Conservation (phyloP, 2,797 vertebrate species). For the Todus mexicanus region DNA sequence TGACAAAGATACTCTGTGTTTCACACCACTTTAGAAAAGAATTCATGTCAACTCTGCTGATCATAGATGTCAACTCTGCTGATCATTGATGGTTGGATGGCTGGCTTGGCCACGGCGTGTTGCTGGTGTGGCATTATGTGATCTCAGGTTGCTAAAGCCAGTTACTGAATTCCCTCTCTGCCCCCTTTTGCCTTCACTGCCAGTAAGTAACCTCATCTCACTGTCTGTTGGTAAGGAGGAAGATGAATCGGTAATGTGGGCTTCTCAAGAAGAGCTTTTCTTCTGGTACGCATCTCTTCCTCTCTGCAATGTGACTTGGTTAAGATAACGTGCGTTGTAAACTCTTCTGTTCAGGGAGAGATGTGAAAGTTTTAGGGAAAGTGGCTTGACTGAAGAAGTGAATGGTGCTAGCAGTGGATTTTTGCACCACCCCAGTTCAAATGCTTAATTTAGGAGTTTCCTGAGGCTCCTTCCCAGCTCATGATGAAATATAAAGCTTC, state of each 20-base stretch:
- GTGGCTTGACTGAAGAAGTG: background rate
- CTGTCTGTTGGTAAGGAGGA: background rate
- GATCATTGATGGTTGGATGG: background rate
- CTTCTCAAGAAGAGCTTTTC: background rate
- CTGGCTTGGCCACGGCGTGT: background rate
- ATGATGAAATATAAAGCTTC: background rate
- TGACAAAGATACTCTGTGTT: background rate
- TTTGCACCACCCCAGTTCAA: background rate
- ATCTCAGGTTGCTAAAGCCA: background rate
- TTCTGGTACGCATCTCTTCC: background rate
- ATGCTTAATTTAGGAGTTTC: background rate
- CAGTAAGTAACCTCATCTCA: background rate
- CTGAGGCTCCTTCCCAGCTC: background rate
- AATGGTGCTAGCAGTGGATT: background rate
- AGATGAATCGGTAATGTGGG: background rate
- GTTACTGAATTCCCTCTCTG: background rate
- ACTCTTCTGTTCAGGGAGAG: background rate
- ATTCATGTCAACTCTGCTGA: background rate
- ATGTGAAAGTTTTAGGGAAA: background rate
- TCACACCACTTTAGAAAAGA: background rate
- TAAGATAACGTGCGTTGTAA: accelerated
- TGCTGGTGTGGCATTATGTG: background rate
- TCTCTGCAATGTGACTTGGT: background rate
- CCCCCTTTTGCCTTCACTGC: background rate
- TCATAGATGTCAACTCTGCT: too few species aligned